Base-by-base conservation (phyloP, 1,140 invertebrate genomes). In the Cydia fagiglandana region DNA sequence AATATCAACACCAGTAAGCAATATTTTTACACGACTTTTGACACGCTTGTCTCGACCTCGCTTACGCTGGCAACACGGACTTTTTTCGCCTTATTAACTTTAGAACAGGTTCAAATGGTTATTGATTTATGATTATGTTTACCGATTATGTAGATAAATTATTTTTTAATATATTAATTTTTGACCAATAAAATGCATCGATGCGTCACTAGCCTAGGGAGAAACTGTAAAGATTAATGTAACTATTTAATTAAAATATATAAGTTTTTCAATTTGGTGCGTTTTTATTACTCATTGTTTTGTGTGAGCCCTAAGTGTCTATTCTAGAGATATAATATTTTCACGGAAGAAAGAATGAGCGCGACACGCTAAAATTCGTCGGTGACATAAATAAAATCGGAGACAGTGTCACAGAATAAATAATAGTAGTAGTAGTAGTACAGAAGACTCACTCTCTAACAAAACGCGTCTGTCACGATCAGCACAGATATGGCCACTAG, bases 181-280 rank as follows among this genome's bases (percentile, higher is more conserved):
- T 87, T 87, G 90, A 91, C 88, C 87, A 92, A 90, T 90, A 90
- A 87, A 88, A 88, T 88, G 89, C 89, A 89, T 90, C 86, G 88
- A 86, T 85, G 86, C 85, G 88, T 91, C 87, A 90, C 84, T 89
- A 90, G 89, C 87, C 66, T 89, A 91, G 89, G 88, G 84, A 90
- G 84, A 89, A 80, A 90, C 87, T 92, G 91, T 92, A 92, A 92
- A 92, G 88, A 91, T 84, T 90, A 90, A 89, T 91, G 86, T 92
- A 92, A 92, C 89, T 92, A 92, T 92, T 91, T 92, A 92, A 92
- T 91, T 91, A 88, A 90, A 91, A 90, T 91, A 87, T 92, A 91
- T 91, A 92, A 92, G 88, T 91, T 92, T 92, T 92, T 88, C 88
- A 91, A 88, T 78, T 83, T 53, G 30, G 34, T 70, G 64, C n/a